A percentile compares a stretch with the other conserved stretches of the same genome.
Evolutionary conservation across 2,797 vertebrate genomes (phyloP).

Genomic region (Clarias fuscus): DNA sequence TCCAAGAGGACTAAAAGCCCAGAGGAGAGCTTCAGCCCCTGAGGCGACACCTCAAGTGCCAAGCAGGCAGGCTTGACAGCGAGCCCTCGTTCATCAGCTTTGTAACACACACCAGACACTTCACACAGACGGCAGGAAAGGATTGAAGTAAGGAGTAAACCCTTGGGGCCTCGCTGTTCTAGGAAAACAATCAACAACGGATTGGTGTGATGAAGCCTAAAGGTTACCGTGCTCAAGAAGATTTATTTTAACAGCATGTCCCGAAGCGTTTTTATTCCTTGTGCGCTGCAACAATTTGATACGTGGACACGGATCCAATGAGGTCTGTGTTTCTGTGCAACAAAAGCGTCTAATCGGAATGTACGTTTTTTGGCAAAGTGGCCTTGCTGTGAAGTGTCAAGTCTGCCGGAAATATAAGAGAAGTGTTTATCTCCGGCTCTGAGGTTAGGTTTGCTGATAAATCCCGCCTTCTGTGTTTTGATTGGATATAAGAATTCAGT

Average conservation of each 20-base stretch:
- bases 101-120: conserved; percentile 22
- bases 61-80: conserved; percentile 25
- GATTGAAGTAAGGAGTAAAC: not conserved
- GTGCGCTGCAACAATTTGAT: not conserved
- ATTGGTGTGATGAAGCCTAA: not conserved
- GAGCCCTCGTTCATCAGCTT: conserved; percentile 27
- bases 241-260: not conserved
- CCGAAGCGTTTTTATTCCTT: too few species aligned
- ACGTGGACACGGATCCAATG: too few species aligned
- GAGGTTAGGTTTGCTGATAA: too few species aligned
- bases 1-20: conserved; percentile 53
- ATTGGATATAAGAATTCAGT: too few species aligned
- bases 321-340: too few species aligned
- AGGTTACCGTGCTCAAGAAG: not conserved
- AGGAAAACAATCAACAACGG: not conserved
- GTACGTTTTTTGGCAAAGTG: too few species aligned
- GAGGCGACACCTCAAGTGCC: conserved; percentile 44
- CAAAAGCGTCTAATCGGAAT: too few species aligned
- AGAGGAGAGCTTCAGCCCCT: conserved; percentile 37
- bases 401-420: too few species aligned
- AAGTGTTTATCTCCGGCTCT: too few species aligned
- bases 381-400: too few species aligned
- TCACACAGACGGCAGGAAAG: conserved; percentile 24
- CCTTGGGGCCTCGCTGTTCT: not conserved
- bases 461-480: too few species aligned